Base-by-base conservation (phyloP, 1,140 invertebrate genomes). In the Pomacea maculata region DNA sequence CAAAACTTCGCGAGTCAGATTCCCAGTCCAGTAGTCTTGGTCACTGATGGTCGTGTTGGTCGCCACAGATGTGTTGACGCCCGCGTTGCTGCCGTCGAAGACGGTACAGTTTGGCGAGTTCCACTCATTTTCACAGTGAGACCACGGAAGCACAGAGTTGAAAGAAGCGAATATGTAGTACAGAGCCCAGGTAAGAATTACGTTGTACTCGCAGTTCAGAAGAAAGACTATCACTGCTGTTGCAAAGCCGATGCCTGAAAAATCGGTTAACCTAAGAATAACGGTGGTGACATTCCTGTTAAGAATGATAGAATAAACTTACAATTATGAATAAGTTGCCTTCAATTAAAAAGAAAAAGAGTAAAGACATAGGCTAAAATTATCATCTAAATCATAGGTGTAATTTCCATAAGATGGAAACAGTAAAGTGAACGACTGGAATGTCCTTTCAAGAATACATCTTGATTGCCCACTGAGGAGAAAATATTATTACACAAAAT, bases 101-200 rank as follows among this genome's bases (percentile, higher is more conserved):
- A 82, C 80, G 25, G 80, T 80, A 72, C 89, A 88, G 54, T 86
- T 81, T n/a, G 83, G 78, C 0, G 91, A 90, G 82, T 92, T 92
- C 92, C 92, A 92, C 61, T 83, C 81, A 80, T 92, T 91, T 55
- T 88, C 83, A 79, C 92, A 92, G 74, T 87, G 83, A 21, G 88
- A 90, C 92, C 92, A 93, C 0, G 92, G 92, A 12, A 93, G 83
- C 17, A 86, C 85, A 15, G 84, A 72, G 14, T 81, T 87, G 82
- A 92, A 92, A n/a, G 90, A 90, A 12, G 87, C 82, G 75, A 90
- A 86, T 17, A 92, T 82, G 82, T 92, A 92, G 81, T 90, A 91
- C 55, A 92, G 78, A 0, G 89, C 86, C 90, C 90, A 91, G 1
- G 89, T 81, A 14, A 91, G 75, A 25, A 91, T 89, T 65, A 91